Evolutionary conservation across 2,888 invertebrate genomes (phyloP), one percentile per base, ranked within the genome.

Genomic region (Iselma pallidipennis): DNA sequence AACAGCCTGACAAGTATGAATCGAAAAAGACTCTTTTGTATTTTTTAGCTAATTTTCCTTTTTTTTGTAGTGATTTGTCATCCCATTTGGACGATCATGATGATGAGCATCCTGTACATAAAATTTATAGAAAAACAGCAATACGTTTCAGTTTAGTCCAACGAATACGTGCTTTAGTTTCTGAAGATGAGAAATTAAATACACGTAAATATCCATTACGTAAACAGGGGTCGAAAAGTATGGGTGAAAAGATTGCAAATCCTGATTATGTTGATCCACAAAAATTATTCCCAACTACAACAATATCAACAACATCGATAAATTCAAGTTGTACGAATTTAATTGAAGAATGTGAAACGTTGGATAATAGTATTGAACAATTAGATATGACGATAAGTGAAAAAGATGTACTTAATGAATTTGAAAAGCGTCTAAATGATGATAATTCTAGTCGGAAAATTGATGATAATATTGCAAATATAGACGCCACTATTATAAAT

Each of bases 221-320:
- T 74, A 90, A 90, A 76, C 92, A 91, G 80, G 92, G 93, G 10
- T 93, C 94, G 69, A 90, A 91, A 68, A 87, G 89, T 62, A 86
- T 94, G 68, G 95, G 95, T 0, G 95, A 94, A 42, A 88, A 95
- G 66, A 93, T 96, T 77, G 95, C 95, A 0, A 89, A 92, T 70
- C 89, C 92, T 0, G 94, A 95, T 76, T 95, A 95, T 73, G 92
- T 90, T 0, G 92, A 94, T 78, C 94, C 94, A 0, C 87, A 88
- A 53, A 88, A 90, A 16, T 82, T 93, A 19, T 86, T 81, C 52
- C 57, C 68, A 10, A 72, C 71, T 42, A 74, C 76, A 1, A 58
- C 73, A 62, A 71, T 37, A 61, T 58, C 54, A 51, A 63, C 51
- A 63, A 71, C 60, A 57, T 65, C 57, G 59, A 68, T 45, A 60